Evolutionary conservation across 2,113 vertebrate species (phyloP), one percentile per base, ranked within the genome.

Genomic region (Menidia beryllina): DNA sequence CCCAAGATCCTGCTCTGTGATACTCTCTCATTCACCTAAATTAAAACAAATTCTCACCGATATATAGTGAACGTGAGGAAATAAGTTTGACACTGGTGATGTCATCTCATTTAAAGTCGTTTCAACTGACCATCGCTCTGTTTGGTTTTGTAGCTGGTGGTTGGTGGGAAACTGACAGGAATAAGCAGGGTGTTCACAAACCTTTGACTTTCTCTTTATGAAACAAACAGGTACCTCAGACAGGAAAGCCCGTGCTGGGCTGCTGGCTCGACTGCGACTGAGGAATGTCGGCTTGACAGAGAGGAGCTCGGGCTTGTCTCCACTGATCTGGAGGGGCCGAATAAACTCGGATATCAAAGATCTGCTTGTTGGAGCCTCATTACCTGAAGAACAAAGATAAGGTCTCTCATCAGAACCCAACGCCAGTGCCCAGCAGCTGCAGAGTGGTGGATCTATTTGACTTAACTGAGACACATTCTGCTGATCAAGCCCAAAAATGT

Each of bases 251-350:
- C 93, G 95, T 83, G 94, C 93, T 79, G 94, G 92, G 91, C 93
- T 94, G 59, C 92, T 83, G 24, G 93, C 75, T 70, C 90, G 88
- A 47, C 94, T 85, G 73, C 94, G 93, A 41, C 93, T 91, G 82
- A 96, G 94, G 87, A 96, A 95, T 57, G 95, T 93, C 57, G 97
- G 96, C 86, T 95, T 97, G 90, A 94, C 86, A 1, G 95, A 94
- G 58, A 95, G 90, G 14, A 95, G 93, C 75, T 96, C 95, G 0
- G 93, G 94, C 81, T 95, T 96, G 87, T 96, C 96, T 76, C 93
- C 90, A 5, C 94, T 93, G 34, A 95, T 90, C 2, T 95, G 95
- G 20, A 96, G 94, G 48, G 97, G 95, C 67, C 92, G 93, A 71
- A 95, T 94, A 47, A 94, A 95, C 77, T 98, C 98, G 0, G 95